Base-by-base conservation (phyloP, 2,113 vertebrate species). In the Dolichotis patagonum region DNA sequence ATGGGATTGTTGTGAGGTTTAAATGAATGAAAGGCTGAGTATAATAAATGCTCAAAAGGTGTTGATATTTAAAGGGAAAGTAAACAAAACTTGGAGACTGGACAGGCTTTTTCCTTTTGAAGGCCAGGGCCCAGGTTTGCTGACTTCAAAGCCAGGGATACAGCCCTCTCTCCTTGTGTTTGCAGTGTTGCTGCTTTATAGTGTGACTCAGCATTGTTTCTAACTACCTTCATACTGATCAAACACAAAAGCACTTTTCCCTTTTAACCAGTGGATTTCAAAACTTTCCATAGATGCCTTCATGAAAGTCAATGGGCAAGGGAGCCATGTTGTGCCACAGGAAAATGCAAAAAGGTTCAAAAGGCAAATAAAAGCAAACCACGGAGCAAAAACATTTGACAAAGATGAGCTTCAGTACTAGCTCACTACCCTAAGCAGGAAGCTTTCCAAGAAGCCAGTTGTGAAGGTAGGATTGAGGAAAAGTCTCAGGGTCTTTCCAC, bases 211-310 rank as follows among this genome's bases (percentile, higher is more conserved):
- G 96, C 94, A 43, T 92, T 67, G 71, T 84, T 85, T 82, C 60
- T 26, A 67, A 88, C 65, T n/a, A n/a, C 78, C 67, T 95, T 88
- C 78, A 7, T 56, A n/a, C 90, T 38, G 80, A 95, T 85, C 84
- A 90, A 92, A 96, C 30, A n/a, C 41, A 73, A 93, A 89, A 84
- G 82, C 49, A 52, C 65, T 88, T 85, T 85, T 75, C 62, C 67
- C 46, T 96, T 80, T 87, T 87, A 96, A 77, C 73, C 65, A 85
- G 87, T 71, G 77, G 87, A 90, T 71, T 96, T 96, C 89, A 92
- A 88, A 96, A 91, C 90, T 69, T 93, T 96, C 90, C 52, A 52
- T 7, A 73, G 88, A 92, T 86, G 86, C 78, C 86, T 93, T 93
- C 67, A 26, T 17, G 73, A 73, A 97, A 97, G 82, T 60, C 63